Evolutionary conservation across 2,113 vertebrate species (phyloP), one percentile per base, ranked within the genome.

Genomic region (Paraplagusia blochii): DNA sequence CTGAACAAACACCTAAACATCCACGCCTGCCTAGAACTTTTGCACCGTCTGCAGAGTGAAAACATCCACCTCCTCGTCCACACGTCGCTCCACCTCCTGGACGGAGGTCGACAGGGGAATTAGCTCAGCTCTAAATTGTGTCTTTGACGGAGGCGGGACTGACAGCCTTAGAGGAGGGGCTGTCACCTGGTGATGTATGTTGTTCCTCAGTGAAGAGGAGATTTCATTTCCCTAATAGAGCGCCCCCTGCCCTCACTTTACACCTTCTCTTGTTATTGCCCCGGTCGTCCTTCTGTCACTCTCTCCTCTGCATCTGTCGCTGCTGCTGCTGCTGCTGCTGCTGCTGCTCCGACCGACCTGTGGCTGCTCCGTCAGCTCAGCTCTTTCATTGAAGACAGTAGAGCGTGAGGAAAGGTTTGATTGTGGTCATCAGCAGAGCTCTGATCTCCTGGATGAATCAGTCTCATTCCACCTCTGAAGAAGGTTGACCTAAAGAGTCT

Each of bases 211-310:
- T 66, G 58, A 87, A 61, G 83, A 84, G 53, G 56, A 78, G 66
- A 71, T 82, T 87, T 90, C 72, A 89, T 88, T 80, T 85, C 65
- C 48, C 81, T 88, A 87, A 90, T 89, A 85, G 82, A 76, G n/a
- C 56, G 53, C 44, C 34, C 42, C 35, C 1, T 13, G 3, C 42
- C 60, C 18, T 58, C 56, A 34, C 53, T 70, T 39, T 44, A 58
- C 52, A 63, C 50, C 52, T 66, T 43, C 45, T 17, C 43, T 39
- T 14, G 0, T 22, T 44, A 44, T 44, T 56, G 53, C 60, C 63
- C 51, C 45, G 46, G 48, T 29, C 36, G 34, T 33, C 78, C 74
- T 71, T 75, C 77, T 75, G 73, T 58, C 63, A 15, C 19, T 4
- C 0, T 47, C 36, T 47, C n/a, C 18, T 15, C 49, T 14, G 46